Conservation (phyloP, 2,888 invertebrate genomes). For the Pseudanteris insignis region DNA sequence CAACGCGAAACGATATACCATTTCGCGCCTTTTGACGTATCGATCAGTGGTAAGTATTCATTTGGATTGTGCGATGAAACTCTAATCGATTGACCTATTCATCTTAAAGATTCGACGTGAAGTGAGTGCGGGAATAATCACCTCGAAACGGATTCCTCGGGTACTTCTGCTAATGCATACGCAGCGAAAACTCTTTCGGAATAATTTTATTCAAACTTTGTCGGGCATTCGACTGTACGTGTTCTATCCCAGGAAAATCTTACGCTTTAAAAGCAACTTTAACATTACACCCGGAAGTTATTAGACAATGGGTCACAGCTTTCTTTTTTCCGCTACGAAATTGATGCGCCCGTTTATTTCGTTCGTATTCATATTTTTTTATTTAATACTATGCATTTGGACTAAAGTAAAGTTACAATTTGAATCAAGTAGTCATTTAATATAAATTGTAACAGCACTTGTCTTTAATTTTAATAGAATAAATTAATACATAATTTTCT, state of each 20-base stretch:
- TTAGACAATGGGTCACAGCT: too few species aligned
- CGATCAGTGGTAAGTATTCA: conserved; percentile 32
- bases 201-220: conserved; percentile 27
- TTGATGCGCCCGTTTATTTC: too few species aligned
- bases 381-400: too few species aligned
- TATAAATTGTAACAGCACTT: too few species aligned
- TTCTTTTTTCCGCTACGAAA: too few species aligned
- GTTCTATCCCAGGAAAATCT: conserved; percentile 6
- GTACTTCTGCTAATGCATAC: conserved; percentile 19
- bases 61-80: conserved; percentile 48
- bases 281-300: neutral
- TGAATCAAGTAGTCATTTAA: too few species aligned
- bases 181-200: conserved; percentile 4
- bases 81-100: conserved; percentile 51
- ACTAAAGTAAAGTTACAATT: too few species aligned
- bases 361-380: too few species aligned
- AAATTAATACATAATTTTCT: too few species aligned
- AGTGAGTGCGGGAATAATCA: conserved; percentile 17
- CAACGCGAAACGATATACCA: conserved; percentile 51
- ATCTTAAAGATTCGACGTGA: conserved; percentile 37
- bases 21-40: conserved; percentile 29
- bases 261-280: conserved; percentile 7
- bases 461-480: too few species aligned
- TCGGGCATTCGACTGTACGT: conserved; percentile 11
- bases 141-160: conserved; percentile 12